Base-by-base conservation (phyloP, 2,888 invertebrate genomes). In the Andricus quercusramuli region DNA sequence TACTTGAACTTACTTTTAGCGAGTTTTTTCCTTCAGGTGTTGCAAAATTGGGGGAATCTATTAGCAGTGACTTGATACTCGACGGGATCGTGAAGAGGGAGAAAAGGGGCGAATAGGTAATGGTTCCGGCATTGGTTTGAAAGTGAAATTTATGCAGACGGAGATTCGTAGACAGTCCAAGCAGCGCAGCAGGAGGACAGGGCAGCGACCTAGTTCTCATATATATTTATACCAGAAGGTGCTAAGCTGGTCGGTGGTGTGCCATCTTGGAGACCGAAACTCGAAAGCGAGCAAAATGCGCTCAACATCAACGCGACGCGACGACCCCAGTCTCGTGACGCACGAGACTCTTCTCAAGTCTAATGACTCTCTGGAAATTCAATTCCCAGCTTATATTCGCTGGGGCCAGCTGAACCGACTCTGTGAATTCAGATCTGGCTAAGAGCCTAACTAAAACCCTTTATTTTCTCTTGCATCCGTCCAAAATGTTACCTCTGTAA, bases 171-270 rank as follows among this genome's bases (percentile, higher is more conserved):
- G 82, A 82, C 78, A 47, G 79, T 81, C 74, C 78, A 82, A 81
- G 81, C 81, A 81, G 74, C 67, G 77, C 81, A 81, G 82, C 80
- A 80, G 74, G 79, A 80, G 84, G 82, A 78, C 84, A 82, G 82
- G 67, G 67, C 67, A 68, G 51, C 78, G 90, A 90, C 90, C 90
- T 85, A 90, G 82, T 90, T 90, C 89, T 88, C 87, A 86, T 87
- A 88, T 90, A 86, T 90, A 90, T 90, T 90, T 90, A 90, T 90
- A 90, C 86, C 89, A 85, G 87, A 88, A 87, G 88, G 87, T 86
- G 87, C 86, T 85, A 85, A 83, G 87, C 86, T 82, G 85, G 84
- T 81, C 85, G 85, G 84, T 83, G 83, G 86, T 85, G 84, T 56
- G 85, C 86, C 87, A 87, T 87, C 87, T 88, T 86, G 80, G 56